These are phyloP conservation scores for Crotalus horridus DNA, from an alignment of 2,113 vertebrate species.

Conservation along the genomic window DNA sequence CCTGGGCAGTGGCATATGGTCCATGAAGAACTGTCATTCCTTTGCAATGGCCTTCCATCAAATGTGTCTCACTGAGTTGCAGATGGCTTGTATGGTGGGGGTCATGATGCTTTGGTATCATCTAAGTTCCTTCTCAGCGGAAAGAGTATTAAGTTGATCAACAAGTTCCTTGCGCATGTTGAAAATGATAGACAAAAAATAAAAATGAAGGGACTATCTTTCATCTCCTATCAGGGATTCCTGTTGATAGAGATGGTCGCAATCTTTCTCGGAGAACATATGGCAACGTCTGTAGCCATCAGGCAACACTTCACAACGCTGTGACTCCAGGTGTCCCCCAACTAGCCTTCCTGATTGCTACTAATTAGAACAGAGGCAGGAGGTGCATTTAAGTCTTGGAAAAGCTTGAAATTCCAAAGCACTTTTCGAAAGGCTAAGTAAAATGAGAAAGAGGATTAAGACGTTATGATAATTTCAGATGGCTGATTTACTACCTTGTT, in stretches of 20 bases:
- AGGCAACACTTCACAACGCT: slow-evolving; percentile 71
- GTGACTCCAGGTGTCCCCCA: slow-evolving; percentile 73
- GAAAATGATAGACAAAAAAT: slow-evolving; percentile 23
- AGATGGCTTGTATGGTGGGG: neutral
- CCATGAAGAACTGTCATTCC: neutral
- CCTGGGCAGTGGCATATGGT: neutral
- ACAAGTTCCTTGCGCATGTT: slow-evolving; percentile 41
- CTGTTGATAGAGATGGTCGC: slow-evolving; percentile 63
- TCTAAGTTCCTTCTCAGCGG: slow-evolving; percentile 1
- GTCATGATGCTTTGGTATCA: neutral
- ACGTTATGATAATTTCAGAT: slow-evolving; percentile 34
- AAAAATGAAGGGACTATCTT: slow-evolving; percentile 39
- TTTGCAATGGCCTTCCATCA: neutral
- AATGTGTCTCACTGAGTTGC: neutral
- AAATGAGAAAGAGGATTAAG: slow-evolving; percentile 53
- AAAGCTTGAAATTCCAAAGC: slow-evolving; percentile 56
- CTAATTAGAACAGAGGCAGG: slow-evolving; percentile 72
- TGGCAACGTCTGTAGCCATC: slow-evolving; percentile 74
- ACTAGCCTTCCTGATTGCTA: slow-evolving; percentile 73
- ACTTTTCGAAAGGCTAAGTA: slow-evolving; percentile 47
- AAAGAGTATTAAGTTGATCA: slow-evolving; percentile 37
- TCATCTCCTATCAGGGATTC: slow-evolving; percentile 57
- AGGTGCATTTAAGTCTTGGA: slow-evolving; percentile 57
- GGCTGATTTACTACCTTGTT: neutral
- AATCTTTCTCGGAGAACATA: slow-evolving; percentile 72